These are phyloP conservation scores for Struthidea cinerea DNA, from an alignment of 2,113 vertebrate species.

Conservation along the genomic window DNA sequence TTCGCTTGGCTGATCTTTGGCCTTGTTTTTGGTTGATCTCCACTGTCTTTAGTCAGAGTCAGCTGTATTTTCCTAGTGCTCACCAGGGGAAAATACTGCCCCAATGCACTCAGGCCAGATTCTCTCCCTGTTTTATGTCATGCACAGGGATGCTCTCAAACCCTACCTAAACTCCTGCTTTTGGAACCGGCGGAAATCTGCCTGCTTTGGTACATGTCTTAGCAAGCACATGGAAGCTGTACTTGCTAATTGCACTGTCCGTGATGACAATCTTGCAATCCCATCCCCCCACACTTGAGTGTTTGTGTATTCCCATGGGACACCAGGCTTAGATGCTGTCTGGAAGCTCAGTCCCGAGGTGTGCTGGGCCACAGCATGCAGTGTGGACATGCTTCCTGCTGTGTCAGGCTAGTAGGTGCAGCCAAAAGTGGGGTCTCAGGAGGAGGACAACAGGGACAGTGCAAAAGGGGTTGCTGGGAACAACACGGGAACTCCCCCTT, in stretches of 20 bases:
- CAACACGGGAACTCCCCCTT: neutral
- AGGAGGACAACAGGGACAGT: neutral
- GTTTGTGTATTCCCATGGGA: neutral
- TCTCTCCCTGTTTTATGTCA: fast-evolving
- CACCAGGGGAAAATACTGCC: neutral
- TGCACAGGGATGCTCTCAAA: neutral
- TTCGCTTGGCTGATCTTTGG: neutral
- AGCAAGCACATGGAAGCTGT: neutral
- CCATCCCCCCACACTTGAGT: fast-evolving
- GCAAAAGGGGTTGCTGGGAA: neutral
- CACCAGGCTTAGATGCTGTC: neutral
- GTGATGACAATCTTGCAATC: neutral
- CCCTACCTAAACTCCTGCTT: neutral
- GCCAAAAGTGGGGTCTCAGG: neutral
- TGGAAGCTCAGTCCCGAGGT: fast-evolving
- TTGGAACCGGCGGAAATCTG: fast-evolving
- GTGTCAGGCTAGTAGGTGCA: neutral
- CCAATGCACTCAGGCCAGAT: fast-evolving
- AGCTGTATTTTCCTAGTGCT: neutral
- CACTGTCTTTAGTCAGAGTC: neutral
- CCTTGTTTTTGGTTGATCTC: neutral
- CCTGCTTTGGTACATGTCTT: neutral
- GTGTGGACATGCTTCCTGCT: fast-evolving
- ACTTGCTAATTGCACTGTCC: neutral
- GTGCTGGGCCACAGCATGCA: fast-evolving